Evolutionary conservation across 2,888 invertebrate species (phyloP).

Genomic region (Sialis lutaria): DNA sequence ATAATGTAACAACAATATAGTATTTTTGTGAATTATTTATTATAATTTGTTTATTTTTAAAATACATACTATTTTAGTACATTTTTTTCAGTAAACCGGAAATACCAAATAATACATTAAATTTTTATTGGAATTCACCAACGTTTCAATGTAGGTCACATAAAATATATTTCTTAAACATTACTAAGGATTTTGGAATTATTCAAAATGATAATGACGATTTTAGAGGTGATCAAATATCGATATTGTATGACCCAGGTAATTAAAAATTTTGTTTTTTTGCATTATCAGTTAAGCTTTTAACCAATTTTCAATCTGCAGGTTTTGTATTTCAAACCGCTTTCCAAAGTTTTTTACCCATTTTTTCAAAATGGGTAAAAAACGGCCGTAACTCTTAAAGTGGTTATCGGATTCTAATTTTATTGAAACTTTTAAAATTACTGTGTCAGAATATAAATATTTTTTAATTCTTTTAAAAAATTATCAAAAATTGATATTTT

Average conservation of each 20-base stretch:
- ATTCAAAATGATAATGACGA: slow-evolving; percentile 44
- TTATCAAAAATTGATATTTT: not conserved
- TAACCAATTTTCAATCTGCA: not conserved
- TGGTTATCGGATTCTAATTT: no score
- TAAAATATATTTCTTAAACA: slow-evolving; percentile 37
- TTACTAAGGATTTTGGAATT: slow-evolving; percentile 41
- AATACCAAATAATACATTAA: slow-evolving; percentile 18
- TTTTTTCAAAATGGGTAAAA: no score
- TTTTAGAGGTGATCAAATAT: slow-evolving; percentile 46
- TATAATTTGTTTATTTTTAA: no score
- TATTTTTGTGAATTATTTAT: no score
- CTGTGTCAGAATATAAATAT: no score
- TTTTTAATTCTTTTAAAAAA: not conserved
- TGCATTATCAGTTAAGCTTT: not conserved
- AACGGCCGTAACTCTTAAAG: no score
- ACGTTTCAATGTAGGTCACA: slow-evolving; percentile 52
- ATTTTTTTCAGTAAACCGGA: no score
- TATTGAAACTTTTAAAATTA: no score
- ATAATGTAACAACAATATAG: no score
- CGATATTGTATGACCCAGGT: slow-evolving; percentile 60
- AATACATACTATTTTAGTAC: no score
- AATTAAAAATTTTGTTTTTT: slow-evolving; percentile 8
- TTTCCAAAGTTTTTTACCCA: no score
- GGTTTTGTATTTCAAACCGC: no score
- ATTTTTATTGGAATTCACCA: slow-evolving; percentile 62